Base-by-base conservation (phyloP, 2,888 invertebrate genomes). In the Drosophila robusta region DNA sequence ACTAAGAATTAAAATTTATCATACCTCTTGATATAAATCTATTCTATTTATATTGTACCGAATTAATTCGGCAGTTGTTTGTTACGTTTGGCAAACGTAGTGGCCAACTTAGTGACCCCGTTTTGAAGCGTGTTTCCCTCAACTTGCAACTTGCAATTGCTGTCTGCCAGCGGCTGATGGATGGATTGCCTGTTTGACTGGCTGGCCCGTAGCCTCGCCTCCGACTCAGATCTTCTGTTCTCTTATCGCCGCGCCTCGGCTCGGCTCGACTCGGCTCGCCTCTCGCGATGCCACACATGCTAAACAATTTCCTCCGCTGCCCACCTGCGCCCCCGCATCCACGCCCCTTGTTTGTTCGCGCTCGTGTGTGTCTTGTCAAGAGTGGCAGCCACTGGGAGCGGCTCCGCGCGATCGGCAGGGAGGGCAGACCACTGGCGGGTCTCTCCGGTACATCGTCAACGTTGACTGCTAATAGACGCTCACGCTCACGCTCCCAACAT, bases 181-280 rank as follows among this genome's bases (percentile, higher is more conserved):
- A 86, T 89, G 88, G 81, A 87, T 85, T 86, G 87, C 86, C 75
- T 79, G 88, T 80, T 86, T 86, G 85, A 83, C 86, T 87, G 79
- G 68, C 75, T 75, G 70, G 67, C 66, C 69, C 46, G 65, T 61
- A 61, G 73, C 58, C 60, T 70, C 67, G 60, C 42, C 68, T 62
- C 66, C 22, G 55, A 24, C 32, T n/a, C 36, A 46, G 36, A 7
- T 29, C 50, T 42, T 32, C 54, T 29, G 57, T 34, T 41, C 16
- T 36, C 34, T n/a, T 51, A 45, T 9, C 26, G 12, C 8, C 54
- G 22, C 22, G 22, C n/a, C 18, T 38, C 16, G 14, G n/a, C 54
- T 4, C 22, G 22, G 2, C 16, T 9, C 12, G 38, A 18, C 55
- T 24, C 39, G 36, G 9, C 24, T 36, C 34, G 46, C 54, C 54